Conservation (phyloP, 2,888 invertebrate species). For the Melanargia galathea region DNA sequence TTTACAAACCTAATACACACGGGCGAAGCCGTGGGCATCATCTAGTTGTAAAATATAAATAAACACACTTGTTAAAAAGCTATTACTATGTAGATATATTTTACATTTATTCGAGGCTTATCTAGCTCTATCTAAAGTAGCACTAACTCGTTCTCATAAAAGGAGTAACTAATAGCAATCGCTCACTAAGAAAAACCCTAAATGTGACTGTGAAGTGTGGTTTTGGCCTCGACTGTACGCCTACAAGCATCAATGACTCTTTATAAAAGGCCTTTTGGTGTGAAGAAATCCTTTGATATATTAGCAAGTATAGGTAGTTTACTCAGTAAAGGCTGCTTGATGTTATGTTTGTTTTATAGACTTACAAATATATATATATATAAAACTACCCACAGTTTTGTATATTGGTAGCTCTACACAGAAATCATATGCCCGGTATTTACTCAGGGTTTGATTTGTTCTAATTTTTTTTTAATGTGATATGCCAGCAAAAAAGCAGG, state of each 20-base stretch:
- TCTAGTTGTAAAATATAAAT: no score
- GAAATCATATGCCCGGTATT: no score
- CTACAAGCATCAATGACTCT: slow-evolving; percentile 46
- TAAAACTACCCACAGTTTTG: background rate
- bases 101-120: slow-evolving; percentile 3
- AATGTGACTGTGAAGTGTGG: slow-evolving; percentile 45
- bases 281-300: slow-evolving; percentile 24
- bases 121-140: slow-evolving; percentile 40
- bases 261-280: slow-evolving; percentile 31
- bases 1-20: no score
- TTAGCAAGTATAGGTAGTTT: slow-evolving; percentile 8
- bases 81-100: no score
- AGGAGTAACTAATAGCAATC: slow-evolving; percentile 37
- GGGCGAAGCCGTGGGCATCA: no score
- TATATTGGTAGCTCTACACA: no score
- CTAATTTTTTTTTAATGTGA: no score
- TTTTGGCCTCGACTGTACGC: slow-evolving; percentile 71
- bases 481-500: no score
- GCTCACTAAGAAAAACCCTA: slow-evolving; percentile 51
- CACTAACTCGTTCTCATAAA: slow-evolving; percentile 44
- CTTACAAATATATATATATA: no score
- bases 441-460: no score
- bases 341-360: background rate
- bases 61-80: no score
- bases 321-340: background rate